phyloP scores from a whole-genome alignment of 2,888 invertebrate species.

The Leptura quadrifasciata region DNA sequence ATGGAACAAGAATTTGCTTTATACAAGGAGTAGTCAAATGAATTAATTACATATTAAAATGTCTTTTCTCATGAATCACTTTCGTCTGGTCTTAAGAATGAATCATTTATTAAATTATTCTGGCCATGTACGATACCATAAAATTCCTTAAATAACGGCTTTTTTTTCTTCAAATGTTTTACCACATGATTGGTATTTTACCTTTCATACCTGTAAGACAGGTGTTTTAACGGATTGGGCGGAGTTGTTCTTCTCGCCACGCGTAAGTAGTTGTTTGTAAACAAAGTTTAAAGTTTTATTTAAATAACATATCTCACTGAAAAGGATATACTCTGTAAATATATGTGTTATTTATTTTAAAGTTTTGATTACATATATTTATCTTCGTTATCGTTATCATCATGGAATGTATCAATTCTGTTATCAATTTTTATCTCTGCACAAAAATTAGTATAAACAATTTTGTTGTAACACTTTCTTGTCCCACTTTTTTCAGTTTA shows the following conservation, averaged over 20 bases:
- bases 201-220: not conserved
- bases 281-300: conserved; percentile 6
- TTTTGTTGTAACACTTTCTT: not conserved
- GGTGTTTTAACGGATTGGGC: not conserved
- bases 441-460: conserved; percentile 5
- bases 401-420: not conserved
- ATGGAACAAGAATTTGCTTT: not conserved
- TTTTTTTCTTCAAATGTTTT: not conserved
- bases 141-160: not conserved
- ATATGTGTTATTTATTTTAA: no score
- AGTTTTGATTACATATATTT: not conserved
- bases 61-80: not conserved
- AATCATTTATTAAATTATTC: not conserved
- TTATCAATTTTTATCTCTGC: conserved; percentile 11
- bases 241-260: not conserved
- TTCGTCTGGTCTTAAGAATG: not conserved
- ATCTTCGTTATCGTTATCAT: conserved; percentile 16
- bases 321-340: not conserved
- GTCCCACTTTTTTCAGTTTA: not conserved
- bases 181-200: not conserved
- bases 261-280: conserved; percentile 26
- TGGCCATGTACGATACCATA: not conserved
- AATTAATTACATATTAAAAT: not conserved
- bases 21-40: not conserved
- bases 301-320: not conserved